Evolutionary conservation across 1,140 invertebrate genomes (phyloP).

Genomic region (Anastatus disparis): DNA sequence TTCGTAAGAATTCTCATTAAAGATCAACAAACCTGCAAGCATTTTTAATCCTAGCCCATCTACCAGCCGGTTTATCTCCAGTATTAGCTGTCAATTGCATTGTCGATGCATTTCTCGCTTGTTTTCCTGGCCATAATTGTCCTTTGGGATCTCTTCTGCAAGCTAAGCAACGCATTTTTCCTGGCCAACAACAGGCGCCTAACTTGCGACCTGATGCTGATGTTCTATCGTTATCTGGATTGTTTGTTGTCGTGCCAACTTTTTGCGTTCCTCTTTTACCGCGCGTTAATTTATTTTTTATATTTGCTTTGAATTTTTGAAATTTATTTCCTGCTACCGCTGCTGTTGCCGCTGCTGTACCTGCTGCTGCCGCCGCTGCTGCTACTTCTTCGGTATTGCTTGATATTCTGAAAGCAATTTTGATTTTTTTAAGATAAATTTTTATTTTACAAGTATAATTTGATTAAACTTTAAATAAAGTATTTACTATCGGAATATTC

Average conservation of each 20-base stretch:
- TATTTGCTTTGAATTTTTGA: too few species aligned
- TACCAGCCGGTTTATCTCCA: slow-evolving; percentile 23
- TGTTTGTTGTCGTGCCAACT: too few species aligned
- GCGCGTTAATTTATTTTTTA: too few species aligned
- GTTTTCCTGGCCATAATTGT: slow-evolving; percentile 52
- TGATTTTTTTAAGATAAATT: too few species aligned
- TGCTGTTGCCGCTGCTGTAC: not conserved
- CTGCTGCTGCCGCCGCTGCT: not conserved
- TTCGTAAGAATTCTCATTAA: too few species aligned
- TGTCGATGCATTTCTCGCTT: slow-evolving; percentile 31
- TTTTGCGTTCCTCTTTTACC: not conserved
- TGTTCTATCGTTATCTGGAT: too few species aligned
- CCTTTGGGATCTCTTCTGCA: slow-evolving; percentile 57
- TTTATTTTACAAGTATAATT: too few species aligned
- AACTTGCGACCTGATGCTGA: too few species aligned
- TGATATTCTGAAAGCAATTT: not conserved
- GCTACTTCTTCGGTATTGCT: not conserved
- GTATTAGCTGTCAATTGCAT: slow-evolving; percentile 20
- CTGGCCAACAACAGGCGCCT: slow-evolving; percentile 49
- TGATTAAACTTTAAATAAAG: too few species aligned
- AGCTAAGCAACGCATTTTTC: slow-evolving; percentile 59
- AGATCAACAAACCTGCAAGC: slow-evolving; percentile 55
- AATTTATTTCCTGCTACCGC: too few species aligned
- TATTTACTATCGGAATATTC: too few species aligned
- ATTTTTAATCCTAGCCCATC: slow-evolving; percentile 56